These are phyloP conservation scores for Torymus auratus DNA, from an alignment of 2,888 invertebrate genomes.

Conservation along the genomic window DNA sequence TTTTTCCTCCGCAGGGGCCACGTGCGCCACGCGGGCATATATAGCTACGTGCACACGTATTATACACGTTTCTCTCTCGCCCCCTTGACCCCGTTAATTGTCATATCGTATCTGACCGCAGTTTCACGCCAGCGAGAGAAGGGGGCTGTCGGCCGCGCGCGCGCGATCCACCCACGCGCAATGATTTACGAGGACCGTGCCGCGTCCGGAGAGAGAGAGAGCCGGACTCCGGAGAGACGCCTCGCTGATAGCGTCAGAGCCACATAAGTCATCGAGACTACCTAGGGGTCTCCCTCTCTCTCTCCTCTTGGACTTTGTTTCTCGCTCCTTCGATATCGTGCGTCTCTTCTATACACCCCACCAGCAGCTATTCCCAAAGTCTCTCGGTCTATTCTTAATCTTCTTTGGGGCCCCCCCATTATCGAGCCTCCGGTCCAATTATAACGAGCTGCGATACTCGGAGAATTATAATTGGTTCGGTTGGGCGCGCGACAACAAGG, in stretches of 20 bases:
- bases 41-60: not conserved
- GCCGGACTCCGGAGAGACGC: constrained; percentile 74
- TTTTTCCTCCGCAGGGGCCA: constrained; percentile 39
- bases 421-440: constrained; percentile 71
- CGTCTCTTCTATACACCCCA: constrained; percentile 40
- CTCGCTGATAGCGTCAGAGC: constrained; percentile 76
- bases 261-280: constrained; percentile 77
- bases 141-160: constrained; percentile 62
- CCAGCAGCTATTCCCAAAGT: constrained; percentile 14
- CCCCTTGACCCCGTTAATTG: constrained; percentile 73
- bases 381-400: constrained; percentile 71
- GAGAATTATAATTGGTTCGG: constrained; percentile 73
- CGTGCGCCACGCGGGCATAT: not conserved
- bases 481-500: constrained; percentile 25
- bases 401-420: constrained; percentile 75
- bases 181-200: constrained; percentile 75
- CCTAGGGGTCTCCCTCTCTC: constrained; percentile 66
- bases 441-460: constrained; percentile 69
- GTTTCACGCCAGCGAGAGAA: constrained; percentile 52
- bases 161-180: constrained; percentile 74
- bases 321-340: constrained; percentile 25
- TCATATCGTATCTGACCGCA: constrained; percentile 70
- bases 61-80: constrained; percentile 19
- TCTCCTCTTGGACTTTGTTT: constrained; percentile 45
- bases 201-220: constrained; percentile 64